A percentile compares a stretch with the other conserved stretches of the same genome.
Conservation (phyloP, 1,140 invertebrate genomes). For the Diorhabda elongata region DNA sequence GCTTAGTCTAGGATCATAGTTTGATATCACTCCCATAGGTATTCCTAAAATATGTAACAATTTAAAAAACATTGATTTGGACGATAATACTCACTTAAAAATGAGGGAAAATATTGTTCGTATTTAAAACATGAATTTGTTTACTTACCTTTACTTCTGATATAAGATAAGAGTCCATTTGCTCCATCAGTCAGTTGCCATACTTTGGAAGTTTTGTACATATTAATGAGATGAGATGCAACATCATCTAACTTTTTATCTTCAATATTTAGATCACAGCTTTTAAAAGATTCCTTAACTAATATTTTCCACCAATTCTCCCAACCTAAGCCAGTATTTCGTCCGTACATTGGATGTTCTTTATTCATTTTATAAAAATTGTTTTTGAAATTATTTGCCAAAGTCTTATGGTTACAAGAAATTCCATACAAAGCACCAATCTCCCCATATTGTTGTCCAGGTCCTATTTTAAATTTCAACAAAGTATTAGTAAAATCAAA, state of each 20-base stretch:
- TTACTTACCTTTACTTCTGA: slow-evolving; percentile 40
- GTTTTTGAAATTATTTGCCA: slow-evolving; percentile 61
- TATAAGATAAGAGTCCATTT: slow-evolving; percentile 57
- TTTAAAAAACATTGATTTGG: too few species aligned
- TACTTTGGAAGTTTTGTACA: slow-evolving; percentile 63
- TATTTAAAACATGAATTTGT: background rate
- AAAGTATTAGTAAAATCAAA: slow-evolving; percentile 87
- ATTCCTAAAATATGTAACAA: slow-evolving; percentile 32
- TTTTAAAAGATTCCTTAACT: slow-evolving; percentile 61
- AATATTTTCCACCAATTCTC: slow-evolving; percentile 76
- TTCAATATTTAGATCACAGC: slow-evolving; percentile 46
- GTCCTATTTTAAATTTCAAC: slow-evolving; percentile 62
- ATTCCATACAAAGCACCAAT: slow-evolving; percentile 67
- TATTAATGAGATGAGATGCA: slow-evolving; percentile 58
- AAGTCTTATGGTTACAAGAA: slow-evolving; percentile 52
- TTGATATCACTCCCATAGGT: slow-evolving; percentile 76
- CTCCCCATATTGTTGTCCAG: slow-evolving; percentile 70
- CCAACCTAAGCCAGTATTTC: slow-evolving; percentile 63
- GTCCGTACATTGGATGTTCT: slow-evolving; percentile 78
- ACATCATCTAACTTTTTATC: slow-evolving; percentile 53
- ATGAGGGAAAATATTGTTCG: background rate
- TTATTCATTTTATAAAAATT: slow-evolving; percentile 59
- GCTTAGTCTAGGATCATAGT: slow-evolving; percentile 78
- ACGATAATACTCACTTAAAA: too few species aligned
- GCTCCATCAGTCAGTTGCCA: slow-evolving; percentile 68